phyloP scores from a whole-genome alignment of 2,113 vertebrate species.

The Paraplagusia blochii region DNA sequence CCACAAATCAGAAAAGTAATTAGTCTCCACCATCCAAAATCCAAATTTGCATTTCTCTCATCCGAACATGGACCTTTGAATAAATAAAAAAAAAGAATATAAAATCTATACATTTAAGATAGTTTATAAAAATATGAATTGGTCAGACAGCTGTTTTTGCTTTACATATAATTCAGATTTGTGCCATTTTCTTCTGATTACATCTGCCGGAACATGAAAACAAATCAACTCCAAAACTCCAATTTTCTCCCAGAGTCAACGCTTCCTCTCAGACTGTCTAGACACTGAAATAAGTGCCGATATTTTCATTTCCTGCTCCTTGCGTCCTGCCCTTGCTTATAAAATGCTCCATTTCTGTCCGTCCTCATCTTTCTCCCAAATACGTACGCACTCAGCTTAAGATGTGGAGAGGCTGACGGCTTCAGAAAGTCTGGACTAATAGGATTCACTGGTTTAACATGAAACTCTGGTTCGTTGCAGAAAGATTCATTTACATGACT shows the following conservation, averaged over 20 bases:
- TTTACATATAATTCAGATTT: neutral
- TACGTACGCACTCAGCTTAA: slow-evolving; percentile 31
- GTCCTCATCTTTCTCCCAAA: slow-evolving; percentile 25
- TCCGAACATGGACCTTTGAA: too few relatives aligned
- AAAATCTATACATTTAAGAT: too few relatives aligned
- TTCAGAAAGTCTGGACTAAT: slow-evolving; percentile 30
- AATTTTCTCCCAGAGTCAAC: slow-evolving; percentile 28
- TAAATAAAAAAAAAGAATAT: too few relatives aligned
- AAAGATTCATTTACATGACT: slow-evolving; percentile 31
- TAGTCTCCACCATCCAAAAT: too few relatives aligned
- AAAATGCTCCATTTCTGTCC: slow-evolving; percentile 34
- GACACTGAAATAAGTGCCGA: slow-evolving; percentile 35
- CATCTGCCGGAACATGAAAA: slow-evolving; percentile 30
- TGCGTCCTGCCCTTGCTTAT: neutral
- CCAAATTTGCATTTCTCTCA: too few relatives aligned
- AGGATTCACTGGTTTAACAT: slow-evolving; percentile 25
- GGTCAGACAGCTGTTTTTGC: too few relatives aligned
- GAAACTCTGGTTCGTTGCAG: slow-evolving; percentile 23
- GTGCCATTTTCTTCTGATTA: slow-evolving; percentile 19
- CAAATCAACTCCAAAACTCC: slow-evolving; percentile 25
- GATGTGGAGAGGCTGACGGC: slow-evolving; percentile 12
- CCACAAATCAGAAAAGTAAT: too few relatives aligned
- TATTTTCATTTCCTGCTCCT: slow-evolving; percentile 19
- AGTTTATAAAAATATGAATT: too few relatives aligned
- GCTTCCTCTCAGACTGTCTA: slow-evolving; percentile 38